Base-by-base conservation (phyloP, 2,113 vertebrate species). In the Sander lucioperca region DNA sequence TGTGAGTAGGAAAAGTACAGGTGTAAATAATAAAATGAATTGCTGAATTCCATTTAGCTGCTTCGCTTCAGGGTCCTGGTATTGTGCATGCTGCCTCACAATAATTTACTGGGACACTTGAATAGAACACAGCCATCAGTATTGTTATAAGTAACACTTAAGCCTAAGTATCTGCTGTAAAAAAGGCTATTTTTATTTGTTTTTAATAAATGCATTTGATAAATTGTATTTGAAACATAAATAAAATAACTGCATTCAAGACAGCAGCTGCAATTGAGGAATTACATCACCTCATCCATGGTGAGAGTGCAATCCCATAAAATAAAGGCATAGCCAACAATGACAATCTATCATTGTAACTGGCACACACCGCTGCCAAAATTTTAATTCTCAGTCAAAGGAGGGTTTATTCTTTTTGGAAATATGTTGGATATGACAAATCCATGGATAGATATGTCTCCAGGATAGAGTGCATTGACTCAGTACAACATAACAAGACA, bases 261-360 rank as follows among this genome's bases (percentile, higher is more conserved):
- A 66, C 6, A 2, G 27, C 25, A 72, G 43, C 21, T 51, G 30
- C 25, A 53, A 15, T 4, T 50, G 18, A 62, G 11, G 21, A 77
- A 62, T 72, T 30, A 63, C 30, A 14, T 45, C 51, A 76, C 59
- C 19, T 30, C 12, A 62, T 72, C 33, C 0, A 6, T 1, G 5
- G 18, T 72, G 65, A 56, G 12, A 61, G 9, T 14, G 5, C 18
- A 77, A 19, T 56, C 11, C 27, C 14, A 65, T 67, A 23, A 39
- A 82, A 33, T 25, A 39, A 45, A 51, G 19, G 3, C 14, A 19
- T 13, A 43, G 15, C 61, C 47, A 77, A 23, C 16, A 50, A 50
- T 15, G 21, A 36, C 39, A 62, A 63, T 77, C 2, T 25, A 54
- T 71, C 50, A 64, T 73, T 64, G 54, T 56, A 73, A 57, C 4